phyloP scores from a whole-genome alignment of 2,888 invertebrate species.

The Pollenia angustigena region DNA sequence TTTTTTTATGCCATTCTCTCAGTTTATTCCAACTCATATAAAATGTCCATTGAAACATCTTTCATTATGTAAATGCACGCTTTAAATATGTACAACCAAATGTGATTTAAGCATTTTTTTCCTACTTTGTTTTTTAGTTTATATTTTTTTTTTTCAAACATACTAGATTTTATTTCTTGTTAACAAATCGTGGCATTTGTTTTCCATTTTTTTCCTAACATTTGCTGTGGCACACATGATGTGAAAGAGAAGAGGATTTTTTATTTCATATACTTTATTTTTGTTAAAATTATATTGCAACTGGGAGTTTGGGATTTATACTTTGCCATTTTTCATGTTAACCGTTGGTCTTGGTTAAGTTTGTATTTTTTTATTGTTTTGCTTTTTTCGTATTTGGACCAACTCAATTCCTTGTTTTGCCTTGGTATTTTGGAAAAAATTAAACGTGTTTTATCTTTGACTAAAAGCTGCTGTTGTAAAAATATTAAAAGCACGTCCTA shows the following conservation, averaged over 20 bases:
- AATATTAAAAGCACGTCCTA: conserved; percentile 83
- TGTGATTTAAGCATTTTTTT: conserved; percentile 71
- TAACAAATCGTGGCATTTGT: conserved; percentile 73
- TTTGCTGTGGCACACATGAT: conserved; percentile 37
- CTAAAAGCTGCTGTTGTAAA: conserved; percentile 76
- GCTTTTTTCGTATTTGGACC: conserved; percentile 40
- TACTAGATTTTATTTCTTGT: conserved; percentile 73
- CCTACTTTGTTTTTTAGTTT: conserved; percentile 50
- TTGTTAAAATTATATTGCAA: conserved; percentile 75
- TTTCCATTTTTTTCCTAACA: conserved; percentile 53
- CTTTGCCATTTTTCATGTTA: conserved; percentile 70
- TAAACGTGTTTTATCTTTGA: conserved; percentile 81
- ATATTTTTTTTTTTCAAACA: conserved; percentile 39
- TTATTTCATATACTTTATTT: conserved; percentile 43
- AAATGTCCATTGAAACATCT: conserved; percentile 80
- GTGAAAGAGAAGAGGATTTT: conserved; percentile 30
- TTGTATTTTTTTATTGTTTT: conserved; percentile 7
- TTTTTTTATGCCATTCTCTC: conserved; percentile 69
- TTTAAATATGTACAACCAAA: conserved; percentile 77
- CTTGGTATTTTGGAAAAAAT: conserved; percentile 44
- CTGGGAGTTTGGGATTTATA: conserved; percentile 74
- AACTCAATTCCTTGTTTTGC: conserved; percentile 52
- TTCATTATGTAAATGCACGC: conserved; percentile 83
- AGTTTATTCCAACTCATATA: conserved; percentile 67
- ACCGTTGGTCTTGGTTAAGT: conserved; percentile 62